Evolutionary conservation across 2,113 vertebrate genomes (phyloP), one percentile per base, ranked within the genome.

Genomic region (Leuciscus idus): DNA sequence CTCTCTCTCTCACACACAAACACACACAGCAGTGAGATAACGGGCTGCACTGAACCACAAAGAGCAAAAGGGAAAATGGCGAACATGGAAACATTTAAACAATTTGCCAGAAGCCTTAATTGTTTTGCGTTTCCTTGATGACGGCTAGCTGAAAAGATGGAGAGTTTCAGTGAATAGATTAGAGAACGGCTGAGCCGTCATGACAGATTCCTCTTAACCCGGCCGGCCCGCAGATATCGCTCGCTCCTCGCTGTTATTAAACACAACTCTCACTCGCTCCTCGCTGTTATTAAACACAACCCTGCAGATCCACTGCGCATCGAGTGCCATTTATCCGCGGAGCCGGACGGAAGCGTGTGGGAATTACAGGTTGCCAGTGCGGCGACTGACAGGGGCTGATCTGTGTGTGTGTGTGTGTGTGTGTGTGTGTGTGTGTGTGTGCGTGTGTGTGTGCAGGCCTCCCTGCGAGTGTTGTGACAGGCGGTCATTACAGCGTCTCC

Each of bases 401-500:
- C 98, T 98, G 95, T 97, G 95, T 93, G 94, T 81, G 79, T 43
- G 8, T 43, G 43, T 9, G 43, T 43, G 39, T 43, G 39, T 43
- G 39, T 39, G 39, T 43, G 39, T 43, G 43, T 43, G 43, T 39
- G 36, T 39, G 36, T 39, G 36, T 39, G 36, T 39, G 36, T 39
- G 36, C 6, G 36, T 39, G 36, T 43, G 82, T 83, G 82, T 84
- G 61, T 36, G 95, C 95, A 95, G 97, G 96, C 97, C 97, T 97
- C 97, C 97, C 97, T 97, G 97, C 95, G 97, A 94, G 96, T 99
- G 97, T 99, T 99, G 97, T 99, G 98, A 99, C 98, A 99, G 98
- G 97, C 97, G 93, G 93, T 99, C 97, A 99, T 99, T 99, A 99
- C 94, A 95, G 96, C 96, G 96, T 96, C 94, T 94, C 96, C 95